phyloP scores from a whole-genome alignment of 2,113 vertebrate species.

The Cygnus atratus region DNA sequence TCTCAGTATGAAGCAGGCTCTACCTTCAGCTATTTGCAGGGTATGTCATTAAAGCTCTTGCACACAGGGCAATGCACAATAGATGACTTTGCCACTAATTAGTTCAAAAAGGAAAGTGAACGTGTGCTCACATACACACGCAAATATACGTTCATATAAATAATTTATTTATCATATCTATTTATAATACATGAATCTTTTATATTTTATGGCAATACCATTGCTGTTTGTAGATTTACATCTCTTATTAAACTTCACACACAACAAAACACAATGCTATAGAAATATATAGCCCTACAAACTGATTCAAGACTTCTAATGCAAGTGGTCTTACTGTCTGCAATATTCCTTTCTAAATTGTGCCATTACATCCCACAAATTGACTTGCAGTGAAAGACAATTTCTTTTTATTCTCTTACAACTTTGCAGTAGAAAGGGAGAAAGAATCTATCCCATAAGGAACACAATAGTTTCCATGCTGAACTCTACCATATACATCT shows the following conservation, averaged over 20 bases:
- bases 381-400: slow-evolving; percentile 53
- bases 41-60: slow-evolving; percentile 43
- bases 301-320: slow-evolving; percentile 28
- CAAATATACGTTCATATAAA: slow-evolving; percentile 56
- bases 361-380: slow-evolving; percentile 56
- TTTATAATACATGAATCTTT: slow-evolving; percentile 81
- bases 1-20: slow-evolving; percentile 28
- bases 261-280: not conserved
- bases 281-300: slow-evolving; percentile 38
- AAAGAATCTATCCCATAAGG: not conserved
- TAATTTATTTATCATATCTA: slow-evolving; percentile 77
- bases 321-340: slow-evolving; percentile 48
- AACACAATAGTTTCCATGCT: not conserved
- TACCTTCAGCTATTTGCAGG: slow-evolving; percentile 17
- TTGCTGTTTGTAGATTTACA: slow-evolving; percentile 66
- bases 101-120: slow-evolving; percentile 48
- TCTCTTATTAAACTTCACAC: slow-evolving; percentile 72
- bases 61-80: slow-evolving; percentile 7
- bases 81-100: slow-evolving; percentile 62
- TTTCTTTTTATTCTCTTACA: slow-evolving; percentile 58
- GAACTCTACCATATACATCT: not conserved
- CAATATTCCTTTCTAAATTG: slow-evolving; percentile 52
- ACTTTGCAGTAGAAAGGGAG: not conserved
- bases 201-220: slow-evolving; percentile 65
- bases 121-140: not conserved